A percentile compares a stretch with the other conserved stretches of the same genome.
Evolutionary conservation across 2,888 invertebrate species (phyloP).

Genomic region (Cartodere bifasciata): DNA sequence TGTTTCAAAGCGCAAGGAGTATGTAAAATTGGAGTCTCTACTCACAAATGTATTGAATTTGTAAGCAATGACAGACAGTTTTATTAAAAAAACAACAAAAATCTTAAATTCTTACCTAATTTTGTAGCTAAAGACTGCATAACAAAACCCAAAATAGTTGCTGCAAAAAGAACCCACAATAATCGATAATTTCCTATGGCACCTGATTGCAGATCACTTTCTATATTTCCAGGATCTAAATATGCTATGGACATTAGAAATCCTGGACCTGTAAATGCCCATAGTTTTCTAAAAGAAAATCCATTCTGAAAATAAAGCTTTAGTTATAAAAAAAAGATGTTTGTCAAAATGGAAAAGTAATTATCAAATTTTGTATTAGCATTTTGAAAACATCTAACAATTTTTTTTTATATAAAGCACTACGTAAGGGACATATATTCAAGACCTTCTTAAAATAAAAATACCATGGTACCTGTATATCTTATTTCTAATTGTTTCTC

Average conservation of each 20-base stretch:
- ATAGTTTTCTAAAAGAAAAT: constrained; percentile 75
- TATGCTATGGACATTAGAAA: constrained; percentile 89
- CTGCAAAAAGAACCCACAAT: constrained; percentile 71
- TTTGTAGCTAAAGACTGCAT: constrained; percentile 57
- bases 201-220: constrained; percentile 80
- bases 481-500: too few species aligned
- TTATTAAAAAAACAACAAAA: too few species aligned
- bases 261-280: constrained; percentile 87
- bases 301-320: constrained; percentile 34
- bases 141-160: constrained; percentile 71
- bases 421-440: background rate
- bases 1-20: too few species aligned
- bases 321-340: constrained; percentile 4
- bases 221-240: constrained; percentile 83
- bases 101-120: constrained; percentile 60
- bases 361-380: background rate
- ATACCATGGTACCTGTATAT: too few species aligned
- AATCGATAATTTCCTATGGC: constrained; percentile 65
- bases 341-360: constrained; percentile 6
- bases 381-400: background rate
- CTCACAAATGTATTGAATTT: too few species aligned
- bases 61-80: too few species aligned
- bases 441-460: constrained; percentile 1
- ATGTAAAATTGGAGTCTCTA: too few species aligned
- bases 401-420: constrained; percentile 1